Conservation (phyloP, 2,797 vertebrate genomes). For the Poliocrania exsul region DNA sequence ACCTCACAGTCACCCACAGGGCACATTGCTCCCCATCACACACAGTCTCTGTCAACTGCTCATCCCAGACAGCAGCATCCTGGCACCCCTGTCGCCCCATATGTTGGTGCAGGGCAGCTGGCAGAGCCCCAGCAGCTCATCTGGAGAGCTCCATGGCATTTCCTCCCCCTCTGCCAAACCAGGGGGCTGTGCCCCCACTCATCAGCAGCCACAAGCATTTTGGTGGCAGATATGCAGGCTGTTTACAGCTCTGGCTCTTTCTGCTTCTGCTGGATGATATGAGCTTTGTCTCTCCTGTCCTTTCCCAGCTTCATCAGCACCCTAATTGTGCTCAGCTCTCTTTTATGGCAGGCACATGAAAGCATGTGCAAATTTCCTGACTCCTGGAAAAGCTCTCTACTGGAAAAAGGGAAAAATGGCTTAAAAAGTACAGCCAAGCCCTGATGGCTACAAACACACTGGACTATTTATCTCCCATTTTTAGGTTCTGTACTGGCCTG, state of each 20-base stretch:
- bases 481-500: background rate
- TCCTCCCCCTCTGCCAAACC: background rate
- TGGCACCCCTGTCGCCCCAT: accelerated
- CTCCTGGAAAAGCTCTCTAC: background rate
- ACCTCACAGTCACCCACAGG: background rate
- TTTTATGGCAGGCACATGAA: background rate
- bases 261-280: background rate
- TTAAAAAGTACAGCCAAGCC: background rate
- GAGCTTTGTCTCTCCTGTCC: background rate
- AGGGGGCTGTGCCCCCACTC: background rate
- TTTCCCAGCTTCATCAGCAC: background rate
- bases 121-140: background rate
- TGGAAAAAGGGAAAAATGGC: background rate
- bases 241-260: background rate
- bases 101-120: background rate
- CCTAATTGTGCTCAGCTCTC: background rate
- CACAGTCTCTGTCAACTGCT: background rate
- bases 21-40: background rate
- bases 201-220: background rate
- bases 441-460: background rate
- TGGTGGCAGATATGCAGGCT: accelerated
- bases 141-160: background rate
- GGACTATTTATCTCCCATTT: background rate
- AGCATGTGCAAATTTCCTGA: background rate
- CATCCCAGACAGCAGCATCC: background rate